A percentile compares a stretch with the other conserved stretches of the same genome.
Evolutionary conservation across 2,888 invertebrate species (phyloP).

Genomic region (Lithophane ornitopus): DNA sequence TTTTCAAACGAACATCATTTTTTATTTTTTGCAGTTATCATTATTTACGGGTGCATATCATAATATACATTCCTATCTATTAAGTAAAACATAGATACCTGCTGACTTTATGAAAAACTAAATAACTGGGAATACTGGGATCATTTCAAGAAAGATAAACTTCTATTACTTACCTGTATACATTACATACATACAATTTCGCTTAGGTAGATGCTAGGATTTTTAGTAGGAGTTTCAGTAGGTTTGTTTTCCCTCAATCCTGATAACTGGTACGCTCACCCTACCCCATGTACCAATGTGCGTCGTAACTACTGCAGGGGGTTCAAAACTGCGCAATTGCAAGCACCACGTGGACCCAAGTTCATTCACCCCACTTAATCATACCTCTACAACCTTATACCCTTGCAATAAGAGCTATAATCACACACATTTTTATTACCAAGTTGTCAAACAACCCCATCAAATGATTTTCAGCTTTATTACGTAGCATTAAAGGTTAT

Average conservation of each 20-base stretch:
- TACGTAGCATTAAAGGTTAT: slow-evolving; percentile 34
- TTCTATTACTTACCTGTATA: neutral
- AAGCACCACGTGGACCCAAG: slow-evolving; percentile 83
- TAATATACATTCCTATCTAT: neutral
- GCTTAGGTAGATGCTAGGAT: neutral
- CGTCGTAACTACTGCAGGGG: slow-evolving; percentile 86
- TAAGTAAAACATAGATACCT: neutral
- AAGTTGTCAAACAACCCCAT: slow-evolving; percentile 47
- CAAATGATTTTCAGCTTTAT: slow-evolving; percentile 50
- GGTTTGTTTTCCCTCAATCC: neutral
- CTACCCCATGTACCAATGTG: slow-evolving; percentile 73
- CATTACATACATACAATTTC: neutral
- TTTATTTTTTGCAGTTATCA: neutral
- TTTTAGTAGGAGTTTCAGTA: neutral
- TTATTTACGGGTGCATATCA: no score
- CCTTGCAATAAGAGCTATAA: slow-evolving; percentile 61
- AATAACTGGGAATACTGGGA: no score
- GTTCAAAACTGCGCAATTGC: slow-evolving; percentile 88
- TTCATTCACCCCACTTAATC: slow-evolving; percentile 81
- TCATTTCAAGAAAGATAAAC: neutral
- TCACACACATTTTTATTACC: slow-evolving; percentile 54
- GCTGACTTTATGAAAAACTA: neutral
- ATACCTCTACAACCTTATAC: slow-evolving; percentile 57
- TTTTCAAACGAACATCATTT: no score
- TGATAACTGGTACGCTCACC: slow-evolving; percentile 47